Evolutionary conservation across 2,113 vertebrate species (phyloP).

Genomic region (Alces alces): DNA sequence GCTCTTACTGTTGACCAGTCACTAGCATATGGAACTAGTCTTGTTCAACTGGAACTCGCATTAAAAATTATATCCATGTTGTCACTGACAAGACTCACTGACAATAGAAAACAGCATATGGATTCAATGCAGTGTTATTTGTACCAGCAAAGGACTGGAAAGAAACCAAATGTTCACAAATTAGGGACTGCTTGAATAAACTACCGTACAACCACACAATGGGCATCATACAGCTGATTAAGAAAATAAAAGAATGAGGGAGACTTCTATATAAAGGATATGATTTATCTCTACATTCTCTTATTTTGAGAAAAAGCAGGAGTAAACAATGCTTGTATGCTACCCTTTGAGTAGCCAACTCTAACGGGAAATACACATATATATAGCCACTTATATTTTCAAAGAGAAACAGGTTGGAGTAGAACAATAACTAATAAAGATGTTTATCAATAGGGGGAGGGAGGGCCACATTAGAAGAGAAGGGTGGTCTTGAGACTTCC

Average conservation of each 20-base stretch:
- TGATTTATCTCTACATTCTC: neutral
- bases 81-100: neutral
- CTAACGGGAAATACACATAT: neutral
- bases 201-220: neutral
- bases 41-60: neutral
- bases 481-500: neutral
- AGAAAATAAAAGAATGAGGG: neutral
- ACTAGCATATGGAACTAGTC: neutral
- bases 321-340: neutral
- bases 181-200: neutral
- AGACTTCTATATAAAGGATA: neutral
- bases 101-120: neutral
- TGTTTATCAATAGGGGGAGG: neutral
- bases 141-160: neutral
- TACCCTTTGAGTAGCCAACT: neutral
- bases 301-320: neutral
- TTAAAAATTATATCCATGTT: neutral
- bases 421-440: neutral
- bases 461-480: neutral
- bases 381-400: neutral
- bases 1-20: neutral
- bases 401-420: neutral
- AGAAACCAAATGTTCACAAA: neutral
- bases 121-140: neutral
- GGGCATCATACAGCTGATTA: neutral